Evolutionary conservation across 2,888 invertebrate species (phyloP).

Genomic region (Itoplectis maculator): DNA sequence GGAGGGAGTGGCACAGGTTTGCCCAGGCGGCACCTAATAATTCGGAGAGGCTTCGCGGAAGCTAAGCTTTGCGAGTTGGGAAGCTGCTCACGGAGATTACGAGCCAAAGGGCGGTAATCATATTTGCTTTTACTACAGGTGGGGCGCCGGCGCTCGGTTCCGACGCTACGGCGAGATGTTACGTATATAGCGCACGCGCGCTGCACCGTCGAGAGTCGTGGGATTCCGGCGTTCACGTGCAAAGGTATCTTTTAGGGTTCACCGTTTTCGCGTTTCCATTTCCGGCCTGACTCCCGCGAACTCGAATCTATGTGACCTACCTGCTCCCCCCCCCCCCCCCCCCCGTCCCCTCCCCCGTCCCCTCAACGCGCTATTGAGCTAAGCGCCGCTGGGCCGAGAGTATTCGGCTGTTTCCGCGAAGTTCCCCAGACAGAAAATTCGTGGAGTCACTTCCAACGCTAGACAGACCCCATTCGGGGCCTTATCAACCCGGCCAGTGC

Average conservation of each 20-base stretch:
- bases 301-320: not conserved
- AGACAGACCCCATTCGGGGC: no score
- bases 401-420: not conserved
- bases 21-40: constrained; percentile 41
- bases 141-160: constrained; percentile 14
- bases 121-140: constrained; percentile 72
- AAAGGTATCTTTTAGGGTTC: constrained; percentile 42
- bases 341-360: no score
- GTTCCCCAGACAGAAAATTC: no score
- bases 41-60: constrained; percentile 42
- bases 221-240: constrained; percentile 7
- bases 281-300: not conserved
- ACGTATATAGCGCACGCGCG: not conserved
- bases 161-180: constrained; percentile 30
- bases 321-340: not conserved
- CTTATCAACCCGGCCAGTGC: no score
- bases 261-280: constrained; percentile 51
- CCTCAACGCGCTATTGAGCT: not conserved
- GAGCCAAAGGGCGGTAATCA: constrained; percentile 72
- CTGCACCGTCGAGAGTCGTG: not conserved
- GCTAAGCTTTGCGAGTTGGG: constrained; percentile 51
- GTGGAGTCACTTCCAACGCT: no score
- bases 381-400: not conserved
- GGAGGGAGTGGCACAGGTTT: constrained; percentile 13
- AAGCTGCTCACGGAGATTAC: constrained; percentile 70